Percentiles rank a stretch among this genome's conserved stretches.
These are phyloP conservation scores for Panagrolaimus sp. DNA, from an alignment of 1,140 invertebrate species.

Conservation along the genomic window DNA sequence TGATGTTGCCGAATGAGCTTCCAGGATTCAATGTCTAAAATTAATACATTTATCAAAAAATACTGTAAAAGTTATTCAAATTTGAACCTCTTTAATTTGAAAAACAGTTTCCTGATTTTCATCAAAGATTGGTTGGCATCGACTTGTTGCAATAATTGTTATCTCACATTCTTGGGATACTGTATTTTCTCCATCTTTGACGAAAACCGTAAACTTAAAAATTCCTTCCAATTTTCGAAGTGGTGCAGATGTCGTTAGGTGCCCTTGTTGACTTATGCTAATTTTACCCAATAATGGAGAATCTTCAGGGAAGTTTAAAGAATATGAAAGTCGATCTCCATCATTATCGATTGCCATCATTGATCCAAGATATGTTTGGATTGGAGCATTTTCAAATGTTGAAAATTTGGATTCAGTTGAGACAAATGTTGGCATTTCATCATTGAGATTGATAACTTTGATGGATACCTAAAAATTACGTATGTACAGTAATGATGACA, in stretches of 20 bases:
- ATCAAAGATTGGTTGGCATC: slow-evolving; percentile 3
- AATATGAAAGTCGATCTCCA: not conserved
- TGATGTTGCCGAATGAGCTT: no score
- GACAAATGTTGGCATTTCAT: not conserved
- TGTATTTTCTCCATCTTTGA: not conserved
- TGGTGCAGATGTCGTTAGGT: not conserved
- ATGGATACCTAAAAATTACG: not conserved
- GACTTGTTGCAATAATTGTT: slow-evolving; percentile 2
- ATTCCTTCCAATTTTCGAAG: not conserved
- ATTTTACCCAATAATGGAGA: not conserved
- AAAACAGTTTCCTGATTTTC: slow-evolving; percentile 7
- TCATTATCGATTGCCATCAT: not conserved
- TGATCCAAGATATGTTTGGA: not conserved
- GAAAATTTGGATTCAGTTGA: not conserved
- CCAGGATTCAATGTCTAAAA: no score
- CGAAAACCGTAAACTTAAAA: not conserved
- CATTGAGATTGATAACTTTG: not conserved
- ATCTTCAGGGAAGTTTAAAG: not conserved
- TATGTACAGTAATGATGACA: no score
- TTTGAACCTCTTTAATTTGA: not conserved
- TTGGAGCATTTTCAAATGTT: not conserved
- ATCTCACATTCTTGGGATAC: not conserved
- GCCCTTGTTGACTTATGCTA: not conserved
- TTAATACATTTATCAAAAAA: not conserved
- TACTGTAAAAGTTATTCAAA: not conserved